A percentile compares a stretch with the other conserved stretches of the same genome.
phyloP scores from a whole-genome alignment of 2,797 vertebrate species.

The Mustela erminea region DNA sequence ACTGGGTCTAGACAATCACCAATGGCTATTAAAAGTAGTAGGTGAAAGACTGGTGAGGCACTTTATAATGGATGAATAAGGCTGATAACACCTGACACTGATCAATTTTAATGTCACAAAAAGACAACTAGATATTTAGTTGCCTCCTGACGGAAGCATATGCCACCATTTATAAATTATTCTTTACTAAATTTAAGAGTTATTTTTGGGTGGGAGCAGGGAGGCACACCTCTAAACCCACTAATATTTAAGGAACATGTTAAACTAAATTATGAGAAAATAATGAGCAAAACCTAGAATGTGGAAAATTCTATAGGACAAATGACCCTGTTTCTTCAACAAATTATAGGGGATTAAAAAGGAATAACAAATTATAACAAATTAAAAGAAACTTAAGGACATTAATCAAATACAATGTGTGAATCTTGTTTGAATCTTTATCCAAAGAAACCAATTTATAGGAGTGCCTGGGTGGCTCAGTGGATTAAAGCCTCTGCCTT shows the following conservation, averaged over 20 bases:
- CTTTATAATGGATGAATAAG: background rate
- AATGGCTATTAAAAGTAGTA: background rate
- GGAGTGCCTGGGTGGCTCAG: too few relatives aligned
- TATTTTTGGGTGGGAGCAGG: background rate
- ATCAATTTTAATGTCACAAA: background rate
- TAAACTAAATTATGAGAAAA: background rate
- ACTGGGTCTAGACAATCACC: background rate
- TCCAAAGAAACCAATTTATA: constrained; percentile 12
- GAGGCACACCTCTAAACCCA: background rate
- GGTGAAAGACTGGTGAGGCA: background rate
- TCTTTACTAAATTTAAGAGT: background rate
- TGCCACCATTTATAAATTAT: background rate
- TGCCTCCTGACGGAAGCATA: background rate
- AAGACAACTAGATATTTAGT: background rate
- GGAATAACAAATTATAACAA: background rate
- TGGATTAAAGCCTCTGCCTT: too few relatives aligned
- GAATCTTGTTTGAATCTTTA: background rate
- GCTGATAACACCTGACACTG: background rate
- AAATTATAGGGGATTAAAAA: background rate
- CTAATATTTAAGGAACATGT: background rate
- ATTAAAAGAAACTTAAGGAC: background rate
- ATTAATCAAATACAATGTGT: background rate
- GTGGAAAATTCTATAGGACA: background rate
- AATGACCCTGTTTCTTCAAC: background rate
- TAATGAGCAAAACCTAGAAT: background rate